Base-by-base conservation (phyloP, 2,888 invertebrate genomes). In the Antheraea assamensis region DNA sequence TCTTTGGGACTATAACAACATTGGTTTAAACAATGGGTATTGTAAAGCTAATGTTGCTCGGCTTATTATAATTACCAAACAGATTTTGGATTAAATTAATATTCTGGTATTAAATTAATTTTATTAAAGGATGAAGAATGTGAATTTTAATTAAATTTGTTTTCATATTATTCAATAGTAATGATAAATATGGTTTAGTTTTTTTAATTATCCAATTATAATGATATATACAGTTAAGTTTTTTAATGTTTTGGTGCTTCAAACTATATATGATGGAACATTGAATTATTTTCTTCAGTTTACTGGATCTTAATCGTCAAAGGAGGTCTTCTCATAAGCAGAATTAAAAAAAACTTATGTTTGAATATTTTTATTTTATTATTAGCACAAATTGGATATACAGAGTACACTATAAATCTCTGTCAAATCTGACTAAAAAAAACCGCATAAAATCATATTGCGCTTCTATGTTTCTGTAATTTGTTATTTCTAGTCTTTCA, bases 1-100 rank as follows among this genome's bases (percentile, higher is more conserved):
- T 83, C 85, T 85, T 84, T 77, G 80, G 80, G 83, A 86, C 81
- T 88, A 83, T 80, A 85, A 84, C 85, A 88, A 89, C 85, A 87
- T 87, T 82, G 82, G 80, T 84, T 85, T 75, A 83, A 86, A 90
- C 91, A 91, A 90, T 90, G 82, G 84, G 82, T 83, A 88, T 88
- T 90, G 88, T 89, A 82, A 81, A 80, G 82, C 79, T 85, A 85
- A 89, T 90, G 83, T 86, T 83, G 82, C 82, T 78, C 79, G 81
- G 84, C 89, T 90, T 90, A 88, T 86, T 87, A 83, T 86, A 87
- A 88, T 88, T 85, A 82, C 82, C 83, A 78, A n/a, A 78, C 77
- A 79, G 75, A 83, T 79, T 83, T 80, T 76, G 75, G 74, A 78
- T 82, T 76, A 75, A 76, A 82, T 76, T 82, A 75, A 76, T 83